These are phyloP conservation scores for Glaucomys volans DNA, from an alignment of 2,113 vertebrate species.

Conservation along the genomic window DNA sequence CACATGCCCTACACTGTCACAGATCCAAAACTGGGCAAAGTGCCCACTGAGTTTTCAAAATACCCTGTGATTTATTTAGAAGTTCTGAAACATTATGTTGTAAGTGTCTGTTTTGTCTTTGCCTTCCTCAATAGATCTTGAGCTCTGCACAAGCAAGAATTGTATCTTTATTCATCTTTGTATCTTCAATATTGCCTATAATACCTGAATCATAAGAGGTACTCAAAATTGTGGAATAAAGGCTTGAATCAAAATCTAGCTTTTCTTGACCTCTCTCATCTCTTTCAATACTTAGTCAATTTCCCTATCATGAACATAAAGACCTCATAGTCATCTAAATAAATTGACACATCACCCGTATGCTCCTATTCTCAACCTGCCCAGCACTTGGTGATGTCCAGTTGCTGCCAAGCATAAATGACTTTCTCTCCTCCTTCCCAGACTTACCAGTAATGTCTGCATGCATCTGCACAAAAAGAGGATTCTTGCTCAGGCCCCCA, in stretches of 20 bases:
- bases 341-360: not conserved
- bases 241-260: not conserved
- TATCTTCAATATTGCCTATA: not conserved
- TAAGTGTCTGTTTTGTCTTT: not conserved
- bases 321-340: not conserved
- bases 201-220: not conserved
- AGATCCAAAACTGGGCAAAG: not conserved
- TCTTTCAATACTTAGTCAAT: not conserved
- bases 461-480: constrained; percentile 95
- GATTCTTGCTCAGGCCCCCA: constrained; percentile 97
- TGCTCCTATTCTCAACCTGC: not conserved
- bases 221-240: not conserved
- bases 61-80: not conserved
- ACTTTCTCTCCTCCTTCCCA: not conserved
- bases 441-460: constrained; percentile 94
- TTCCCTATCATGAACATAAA: not conserved
- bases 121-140: not conserved
- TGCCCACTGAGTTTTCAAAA: not conserved
- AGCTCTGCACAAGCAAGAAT: not conserved
- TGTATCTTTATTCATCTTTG: not conserved
- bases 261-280: not conserved
- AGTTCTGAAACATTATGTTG: not conserved
- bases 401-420: not conserved
- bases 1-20: not conserved
- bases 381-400: not conserved